Evolutionary conservation across 2,113 vertebrate species (phyloP).

Genomic region (Pelecanoides urinatrix): DNA sequence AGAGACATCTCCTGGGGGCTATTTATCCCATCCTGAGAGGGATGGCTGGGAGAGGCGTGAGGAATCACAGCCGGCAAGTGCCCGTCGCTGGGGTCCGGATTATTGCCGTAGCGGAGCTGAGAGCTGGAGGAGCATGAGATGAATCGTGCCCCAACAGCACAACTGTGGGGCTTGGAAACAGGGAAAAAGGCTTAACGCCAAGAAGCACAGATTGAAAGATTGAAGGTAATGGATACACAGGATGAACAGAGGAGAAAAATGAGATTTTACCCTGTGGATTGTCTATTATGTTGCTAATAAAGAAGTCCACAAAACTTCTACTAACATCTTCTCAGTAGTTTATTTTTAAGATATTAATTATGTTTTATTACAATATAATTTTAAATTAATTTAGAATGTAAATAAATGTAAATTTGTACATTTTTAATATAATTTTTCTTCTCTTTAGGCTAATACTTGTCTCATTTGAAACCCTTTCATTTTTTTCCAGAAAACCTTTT

Average conservation of each 20-base stretch:
- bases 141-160: background rate
- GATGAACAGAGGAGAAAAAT: background rate
- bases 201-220: background rate
- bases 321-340: background rate
- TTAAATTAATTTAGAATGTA: background rate
- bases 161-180: background rate
- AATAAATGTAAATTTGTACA: background rate
- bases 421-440: background rate
- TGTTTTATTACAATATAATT: background rate
- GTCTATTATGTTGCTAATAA: background rate
- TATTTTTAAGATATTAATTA: background rate
- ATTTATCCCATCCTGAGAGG: background rate
- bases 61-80: background rate
- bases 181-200: background rate
- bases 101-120: rapidly evolving
- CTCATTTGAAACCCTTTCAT: background rate
- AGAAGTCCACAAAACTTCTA: background rate
- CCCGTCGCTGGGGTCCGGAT: background rate
- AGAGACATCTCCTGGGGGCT: background rate
- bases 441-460: background rate
- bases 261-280: background rate
- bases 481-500: background rate
- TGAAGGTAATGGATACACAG: rapidly evolving
- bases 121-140: background rate
- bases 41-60: background rate